Base-by-base conservation (phyloP, 2,113 vertebrate species). In the Regulus satrapa region DNA sequence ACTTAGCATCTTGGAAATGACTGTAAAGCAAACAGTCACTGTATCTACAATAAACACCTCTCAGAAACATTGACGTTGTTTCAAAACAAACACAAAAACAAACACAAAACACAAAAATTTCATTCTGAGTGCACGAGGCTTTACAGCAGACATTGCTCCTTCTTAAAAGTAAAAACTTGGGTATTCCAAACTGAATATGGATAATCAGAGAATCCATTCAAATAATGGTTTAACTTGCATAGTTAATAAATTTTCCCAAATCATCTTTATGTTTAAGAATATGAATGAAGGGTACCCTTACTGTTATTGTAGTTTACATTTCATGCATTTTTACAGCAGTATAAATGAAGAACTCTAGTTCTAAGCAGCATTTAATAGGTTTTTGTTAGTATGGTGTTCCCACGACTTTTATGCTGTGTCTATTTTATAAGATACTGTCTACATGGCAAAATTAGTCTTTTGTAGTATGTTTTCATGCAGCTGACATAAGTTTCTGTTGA, bases 1-100 rank as follows among this genome's bases (percentile, higher is more conserved):
- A 59, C 14, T 40, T 10, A 58, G 58, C 2, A 1, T 58, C 36
- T 15, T 9, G 10, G 20, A 9, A 32, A 36, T 0, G 0, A 16
- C n/a, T 55, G 66, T 79, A 19, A 61, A 81, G 38, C 32, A 64
- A n/a, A 6, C 12, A 12, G 9, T 62, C 36, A 32, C 76, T 64
- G 10, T 38, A 16, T 28, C 51, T 55, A 55, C n/a, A 54, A 9
- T 51, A 43, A 92, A 64, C 24, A 24, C 10, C 25, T 51, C 15
- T 48, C 15, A 5, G 55, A 88, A 77, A 49, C 41, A 68, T 0
- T 40, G 17, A 32, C 45, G 23, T 56, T 85, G 38, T 75, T n/a
- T 41, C n/a, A n/a, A n/a, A n/a, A n/a, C n/a, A n/a, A n/a, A n/a
- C n/a, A n/a, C n/a, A n/a, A n/a, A n/a, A n/a, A n/a, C n/a, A n/a